A percentile compares a stretch with the other conserved stretches of the same genome.
phyloP scores from a whole-genome alignment of 2,888 invertebrate genomes.

The Cremastinae sp. region DNA sequence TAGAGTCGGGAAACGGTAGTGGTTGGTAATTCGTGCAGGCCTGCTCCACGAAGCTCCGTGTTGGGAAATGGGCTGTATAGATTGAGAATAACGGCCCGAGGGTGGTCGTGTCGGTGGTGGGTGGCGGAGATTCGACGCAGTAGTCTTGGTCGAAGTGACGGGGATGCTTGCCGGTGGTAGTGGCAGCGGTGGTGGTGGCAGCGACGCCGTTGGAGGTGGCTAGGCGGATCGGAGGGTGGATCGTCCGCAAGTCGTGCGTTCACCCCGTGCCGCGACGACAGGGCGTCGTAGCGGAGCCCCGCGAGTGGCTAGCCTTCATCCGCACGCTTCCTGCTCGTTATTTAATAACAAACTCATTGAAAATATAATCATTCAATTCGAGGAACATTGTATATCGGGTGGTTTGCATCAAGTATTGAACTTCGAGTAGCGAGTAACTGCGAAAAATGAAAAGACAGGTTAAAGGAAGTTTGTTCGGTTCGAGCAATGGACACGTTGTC shows the following conservation, averaged over 20 bases:
- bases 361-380: conserved; percentile 9
- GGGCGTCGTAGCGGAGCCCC: conserved; percentile 72
- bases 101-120: conserved; percentile 60
- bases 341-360: conserved; percentile 22
- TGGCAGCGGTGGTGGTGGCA: conserved; percentile 55
- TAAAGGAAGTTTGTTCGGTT: background rate
- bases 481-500: conserved; percentile 28
- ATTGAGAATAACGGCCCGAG: conserved; percentile 43
- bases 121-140: conserved; percentile 65
- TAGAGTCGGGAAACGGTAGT: conserved; percentile 49
- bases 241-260: conserved; percentile 79
- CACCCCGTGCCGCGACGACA: conserved; percentile 78
- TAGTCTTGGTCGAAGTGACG: conserved; percentile 52
- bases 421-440: background rate
- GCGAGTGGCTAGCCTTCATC: conserved; percentile 55
- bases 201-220: conserved; percentile 72
- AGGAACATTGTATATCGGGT: background rate
- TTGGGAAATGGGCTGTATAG: conserved; percentile 57
- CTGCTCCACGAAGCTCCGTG: conserved; percentile 49
- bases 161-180: conserved; percentile 54
- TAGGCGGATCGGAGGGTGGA: conserved; percentile 73
- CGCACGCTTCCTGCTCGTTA: conserved; percentile 35
- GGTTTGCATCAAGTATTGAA: background rate
- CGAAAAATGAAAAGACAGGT: background rate
- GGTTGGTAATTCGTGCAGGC: conserved; percentile 37